Evolutionary conservation across 2,888 invertebrate species (phyloP), one percentile per base, ranked within the genome.

Genomic region (Drosophila pullipes): DNA sequence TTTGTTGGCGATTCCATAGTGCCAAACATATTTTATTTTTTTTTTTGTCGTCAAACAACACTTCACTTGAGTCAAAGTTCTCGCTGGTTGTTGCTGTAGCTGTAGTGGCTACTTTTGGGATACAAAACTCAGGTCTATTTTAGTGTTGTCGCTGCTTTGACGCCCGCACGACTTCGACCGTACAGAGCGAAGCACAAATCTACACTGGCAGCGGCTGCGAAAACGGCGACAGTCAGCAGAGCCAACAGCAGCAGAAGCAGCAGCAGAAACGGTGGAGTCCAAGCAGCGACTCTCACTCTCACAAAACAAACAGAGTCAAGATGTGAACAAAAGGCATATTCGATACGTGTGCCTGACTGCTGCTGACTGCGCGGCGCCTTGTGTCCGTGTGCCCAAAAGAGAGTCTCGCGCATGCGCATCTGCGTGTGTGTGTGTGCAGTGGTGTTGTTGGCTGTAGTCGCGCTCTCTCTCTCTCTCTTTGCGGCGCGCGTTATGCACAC

Each of bases 151-250:
- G 70, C 55, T 63, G 62, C 55, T 35, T 77, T 58, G 57, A 82
- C 90, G 85, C 85, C 85, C 88, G 81, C 83, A 85, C 91, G 91
- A 91, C 91, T 91, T 91, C 84, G 92, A 92, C 93, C 91, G 92
- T 89, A 90, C 92, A 88, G 91, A 92, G 92, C 92, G 93, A 92
- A 92, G 92, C 90, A 92, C 93, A 91, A 93, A 92, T 93, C 91
- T 92, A 93, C 92, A 93, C 93, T 93, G 93, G 93, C 92, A 92
- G 91, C 86, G 83, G 76, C 89, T 82, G 85, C 91, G 81, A 67
- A 67, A 66, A 67, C 67, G 67, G 60, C 69, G 65, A 82, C 88
- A 84, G 83, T 81, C 70, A 62, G 62, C 74, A 63, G 58, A 63
- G 67, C 60, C 81, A 71, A 50, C 59, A 47, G 57, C 74, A 61